Evolutionary conservation across 2,888 invertebrate species (phyloP).

Genomic region (Amaurobius ferox): DNA sequence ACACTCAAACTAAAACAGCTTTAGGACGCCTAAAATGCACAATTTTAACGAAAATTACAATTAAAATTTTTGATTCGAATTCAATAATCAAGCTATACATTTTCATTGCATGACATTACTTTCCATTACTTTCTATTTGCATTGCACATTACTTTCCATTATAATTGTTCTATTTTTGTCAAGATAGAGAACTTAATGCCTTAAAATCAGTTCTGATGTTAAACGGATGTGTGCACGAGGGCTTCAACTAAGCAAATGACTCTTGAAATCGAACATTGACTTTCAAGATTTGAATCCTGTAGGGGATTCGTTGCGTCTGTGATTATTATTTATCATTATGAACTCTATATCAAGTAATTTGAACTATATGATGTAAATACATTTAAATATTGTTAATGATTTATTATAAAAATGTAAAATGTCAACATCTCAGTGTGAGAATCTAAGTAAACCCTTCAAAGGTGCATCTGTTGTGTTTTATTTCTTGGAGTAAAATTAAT

Average conservation of each 20-base stretch:
- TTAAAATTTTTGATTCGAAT: no score
- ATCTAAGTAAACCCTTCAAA: constrained; percentile 54
- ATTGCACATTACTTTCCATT: no score
- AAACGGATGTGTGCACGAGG: background rate
- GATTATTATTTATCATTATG: constrained; percentile 48
- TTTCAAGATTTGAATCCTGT: background rate
- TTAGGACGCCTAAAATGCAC: no score
- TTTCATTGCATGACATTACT: no score
- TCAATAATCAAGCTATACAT: no score
- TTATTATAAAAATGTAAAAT: constrained; percentile 50
- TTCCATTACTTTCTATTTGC: no score
- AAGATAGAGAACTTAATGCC: no score
- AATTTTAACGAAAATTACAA: no score
- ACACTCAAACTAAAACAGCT: no score
- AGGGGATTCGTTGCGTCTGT: constrained; percentile 31
- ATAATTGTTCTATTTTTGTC: no score
- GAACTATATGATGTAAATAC: constrained; percentile 49
- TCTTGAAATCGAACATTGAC: background rate
- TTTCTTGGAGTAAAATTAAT: no score
- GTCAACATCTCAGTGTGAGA: constrained; percentile 43
- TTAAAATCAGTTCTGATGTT: no score
- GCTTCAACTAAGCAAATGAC: background rate
- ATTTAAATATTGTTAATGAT: constrained; percentile 42
- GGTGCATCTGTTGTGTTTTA: background rate
- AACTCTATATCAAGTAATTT: constrained; percentile 40